Base-by-base conservation (phyloP, 35 echinoderm and acorn worm species). In the Apostichopus parvimensis region DNA sequence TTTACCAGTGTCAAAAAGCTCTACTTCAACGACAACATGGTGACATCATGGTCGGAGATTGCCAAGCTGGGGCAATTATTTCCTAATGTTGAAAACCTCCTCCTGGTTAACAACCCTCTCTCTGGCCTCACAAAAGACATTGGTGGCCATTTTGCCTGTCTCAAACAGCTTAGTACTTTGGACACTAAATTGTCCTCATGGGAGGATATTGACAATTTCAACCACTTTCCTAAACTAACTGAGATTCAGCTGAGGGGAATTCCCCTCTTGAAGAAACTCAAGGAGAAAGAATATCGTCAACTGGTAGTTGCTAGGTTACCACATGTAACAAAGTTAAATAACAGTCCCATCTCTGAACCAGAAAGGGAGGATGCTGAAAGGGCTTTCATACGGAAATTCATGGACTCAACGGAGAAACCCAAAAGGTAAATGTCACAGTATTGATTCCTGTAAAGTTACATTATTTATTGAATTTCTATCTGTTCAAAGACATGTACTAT, bases 151-250 rank as follows among this genome's bases (percentile, higher is more conserved):
- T 91, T 91, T 56, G 6, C 66, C 15, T 15, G 72, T 78, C 45
- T 90, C 18, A 73, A 90, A 56, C 88, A 90, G 8, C 88, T 90
- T 5, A 57, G 68, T 77, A 90, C 77, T 77, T 73, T 54, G 56
- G 88, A 90, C 88, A 90, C 88, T 6, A 26, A 54, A 0, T 56
- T 90, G 45, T 90, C 88, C 1, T 7, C 11, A 14, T 90, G 88
- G 88, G 88, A 90, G 25, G 88, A 90, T 77, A 77, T 90, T 15
- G 88, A 90, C 26, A 90, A 23, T 78, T 73, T 90, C 14, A 90
- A 90, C 22, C 56, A 75, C 53, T 90, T 90, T n/a, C 8, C 70
- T 18, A 78, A 73, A 10, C 21, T 90, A 9, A 55, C 73, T 18
- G 88, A 90, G 45, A 28, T 90, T 7, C 88, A 90, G 45, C 5